These are phyloP conservation scores for Chorisops tibialis DNA, from an alignment of 2,888 invertebrate genomes.

Conservation along the genomic window DNA sequence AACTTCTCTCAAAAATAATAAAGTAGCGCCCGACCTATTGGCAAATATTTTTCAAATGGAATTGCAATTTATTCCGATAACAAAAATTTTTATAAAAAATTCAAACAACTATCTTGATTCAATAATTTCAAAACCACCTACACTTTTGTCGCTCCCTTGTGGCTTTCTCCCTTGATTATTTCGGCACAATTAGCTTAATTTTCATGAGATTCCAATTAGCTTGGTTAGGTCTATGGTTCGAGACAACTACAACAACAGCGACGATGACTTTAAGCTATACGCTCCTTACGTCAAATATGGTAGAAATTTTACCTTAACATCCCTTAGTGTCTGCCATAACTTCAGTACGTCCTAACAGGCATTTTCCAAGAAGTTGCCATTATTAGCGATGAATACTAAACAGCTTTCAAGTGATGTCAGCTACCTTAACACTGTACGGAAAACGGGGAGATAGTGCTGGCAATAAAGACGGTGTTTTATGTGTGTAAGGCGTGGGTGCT, in stretches of 20 bases:
- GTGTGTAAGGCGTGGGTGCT: background rate
- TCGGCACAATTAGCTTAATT: slow-evolving; percentile 21
- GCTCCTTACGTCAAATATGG: no score
- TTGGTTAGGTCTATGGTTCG: background rate
- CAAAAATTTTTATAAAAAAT: no score
- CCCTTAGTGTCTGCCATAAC: background rate
- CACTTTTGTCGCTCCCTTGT: no score
- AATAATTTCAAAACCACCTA: no score
- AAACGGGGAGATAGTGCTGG: background rate
- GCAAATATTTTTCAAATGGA: no score
- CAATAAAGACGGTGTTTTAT: background rate
- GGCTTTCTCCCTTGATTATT: slow-evolving; percentile 1
- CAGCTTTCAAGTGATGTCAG: background rate
- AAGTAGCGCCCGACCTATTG: no score
- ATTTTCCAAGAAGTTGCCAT: slow-evolving; percentile 18
- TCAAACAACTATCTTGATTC: no score
- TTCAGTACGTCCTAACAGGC: background rate
- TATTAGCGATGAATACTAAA: slow-evolving; percentile 23
- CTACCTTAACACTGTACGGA: background rate
- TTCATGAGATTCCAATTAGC: slow-evolving; percentile 22
- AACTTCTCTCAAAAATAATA: no score
- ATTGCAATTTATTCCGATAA: no score
- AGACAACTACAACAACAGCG: no score
- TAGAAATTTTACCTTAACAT: no score
- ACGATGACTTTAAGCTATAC: no score